Evolutionary conservation across 2,888 invertebrate species (phyloP).

Genomic region (Incurvaria masculella): DNA sequence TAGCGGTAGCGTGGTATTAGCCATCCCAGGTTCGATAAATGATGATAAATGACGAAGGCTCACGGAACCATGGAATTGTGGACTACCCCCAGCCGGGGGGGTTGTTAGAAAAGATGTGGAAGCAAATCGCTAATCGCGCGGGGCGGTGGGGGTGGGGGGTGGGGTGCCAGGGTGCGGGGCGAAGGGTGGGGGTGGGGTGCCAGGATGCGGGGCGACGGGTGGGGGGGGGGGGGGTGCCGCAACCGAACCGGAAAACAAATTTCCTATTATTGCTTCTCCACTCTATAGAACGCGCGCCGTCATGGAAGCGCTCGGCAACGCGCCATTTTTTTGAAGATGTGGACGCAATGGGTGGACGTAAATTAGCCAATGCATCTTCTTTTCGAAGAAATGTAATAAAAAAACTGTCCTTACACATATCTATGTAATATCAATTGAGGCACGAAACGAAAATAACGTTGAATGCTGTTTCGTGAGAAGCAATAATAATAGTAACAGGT

Average conservation of each 20-base stretch:
- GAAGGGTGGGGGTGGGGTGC: conserved; percentile 29
- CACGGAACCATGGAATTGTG: no score
- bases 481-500: conserved; percentile 34
- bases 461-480: no score
- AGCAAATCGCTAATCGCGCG: conserved; percentile 57
- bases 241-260: conserved; percentile 59
- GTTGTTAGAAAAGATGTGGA: conserved; percentile 39
- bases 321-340: not conserved
- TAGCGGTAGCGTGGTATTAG: no score
- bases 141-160: conserved; percentile 25
- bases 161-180: conserved; percentile 51
- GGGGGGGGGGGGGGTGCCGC: conserved; percentile 37
- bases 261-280: conserved; percentile 42
- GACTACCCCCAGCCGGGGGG: no score
- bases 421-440: not conserved
- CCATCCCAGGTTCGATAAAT: no score
- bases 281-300: not conserved
- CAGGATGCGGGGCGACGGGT: not conserved
- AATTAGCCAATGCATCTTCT: not conserved
- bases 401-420: not conserved
- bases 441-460: not conserved
- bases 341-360: not conserved
- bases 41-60: no score
- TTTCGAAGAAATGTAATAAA: not conserved
- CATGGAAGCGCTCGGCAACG: conserved; percentile 28